Base-by-base conservation (phyloP, 2,797 vertebrate genomes). In the Aplochiton taeniatus region DNA sequence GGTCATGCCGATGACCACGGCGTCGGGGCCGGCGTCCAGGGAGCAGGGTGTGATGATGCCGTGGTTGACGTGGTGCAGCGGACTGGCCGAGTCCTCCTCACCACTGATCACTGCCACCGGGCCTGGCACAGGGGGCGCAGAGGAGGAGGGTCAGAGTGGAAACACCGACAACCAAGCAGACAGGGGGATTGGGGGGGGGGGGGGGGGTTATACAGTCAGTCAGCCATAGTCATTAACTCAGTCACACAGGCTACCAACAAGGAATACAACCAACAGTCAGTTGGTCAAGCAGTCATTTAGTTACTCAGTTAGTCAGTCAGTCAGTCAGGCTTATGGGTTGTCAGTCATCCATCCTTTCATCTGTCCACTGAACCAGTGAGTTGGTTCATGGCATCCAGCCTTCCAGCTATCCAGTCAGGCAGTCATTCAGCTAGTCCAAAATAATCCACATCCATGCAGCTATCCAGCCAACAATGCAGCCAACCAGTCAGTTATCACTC, bases 1-100 rank as follows among this genome's bases (percentile, higher is more conserved):
- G 4, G 94, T 98, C 97, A 98, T 96, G 61, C 97, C 96, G 0
- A 98, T 99, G 69, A 98, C 94, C 72, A 98, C 96, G 0, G 97
- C 94, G 55, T 98, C 96, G 0, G 94, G 90, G 7, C 95, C 95
- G 0, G 93, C 87, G 0, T 99, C 96, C 88, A 98, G 76, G 0
- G 94, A 93, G 0, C 96, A 98, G 0, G 96, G 95, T 0, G 95
- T 96, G 5, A 97, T 95, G 72, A 98, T 96, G 19, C 96, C 97
- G 0, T 98, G 96, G 86, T 98, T 98, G 64, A 98, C 96, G 61
- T 99, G 97, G 82, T 98, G 97, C 6, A 98, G 94, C 0, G 97
- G 97, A 64, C 96, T 98, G 72, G 95, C 95, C 0, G 96, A 98
- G 83, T 98, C 96, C 78, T 99, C 97, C 81, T 98, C 97, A 0